These are phyloP conservation scores for Xiphophorus birchmanni DNA, from an alignment of 2,797 vertebrate genomes.

Conservation along the genomic window DNA sequence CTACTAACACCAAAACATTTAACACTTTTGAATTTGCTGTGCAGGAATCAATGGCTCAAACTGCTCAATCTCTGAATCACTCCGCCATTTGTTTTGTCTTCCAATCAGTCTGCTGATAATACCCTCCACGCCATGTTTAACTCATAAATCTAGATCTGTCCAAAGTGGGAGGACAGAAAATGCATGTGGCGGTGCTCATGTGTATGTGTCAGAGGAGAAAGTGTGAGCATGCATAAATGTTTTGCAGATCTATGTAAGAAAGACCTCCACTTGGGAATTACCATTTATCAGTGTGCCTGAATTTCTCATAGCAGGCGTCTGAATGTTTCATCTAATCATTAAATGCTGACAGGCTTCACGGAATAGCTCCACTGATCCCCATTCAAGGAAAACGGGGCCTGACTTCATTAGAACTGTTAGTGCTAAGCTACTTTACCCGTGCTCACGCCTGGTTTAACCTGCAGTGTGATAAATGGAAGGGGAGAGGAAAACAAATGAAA, in stretches of 20 bases:
- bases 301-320: conserved; percentile 52
- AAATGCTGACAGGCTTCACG: conserved; percentile 75
- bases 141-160: conserved; percentile 58
- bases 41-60: conserved; percentile 64
- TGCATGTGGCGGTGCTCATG: conserved; percentile 13
- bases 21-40: no score
- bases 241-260: conserved; percentile 27
- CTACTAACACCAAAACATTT: no score
- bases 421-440: conserved; percentile 74
- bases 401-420: conserved; percentile 81
- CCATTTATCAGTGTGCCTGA: conserved; percentile 54
- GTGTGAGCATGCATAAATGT: conserved; percentile 51
- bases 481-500: conserved; percentile 36
- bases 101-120: conserved; percentile 49
- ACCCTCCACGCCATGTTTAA: conserved; percentile 51
- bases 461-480: conserved; percentile 49
- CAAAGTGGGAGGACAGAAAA: conserved; percentile 16
- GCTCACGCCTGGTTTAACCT: conserved; percentile 68
- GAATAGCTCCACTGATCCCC: conserved; percentile 70
- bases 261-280: conserved; percentile 49
- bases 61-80: conserved; percentile 46
- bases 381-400: conserved; percentile 66
- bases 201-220: conserved; percentile 2
- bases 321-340: conserved; percentile 78
- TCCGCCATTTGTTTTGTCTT: conserved; percentile 55